Evolutionary conservation across 1,140 invertebrate genomes (phyloP).

Genomic region (Brevipalpus yothersi): DNA sequence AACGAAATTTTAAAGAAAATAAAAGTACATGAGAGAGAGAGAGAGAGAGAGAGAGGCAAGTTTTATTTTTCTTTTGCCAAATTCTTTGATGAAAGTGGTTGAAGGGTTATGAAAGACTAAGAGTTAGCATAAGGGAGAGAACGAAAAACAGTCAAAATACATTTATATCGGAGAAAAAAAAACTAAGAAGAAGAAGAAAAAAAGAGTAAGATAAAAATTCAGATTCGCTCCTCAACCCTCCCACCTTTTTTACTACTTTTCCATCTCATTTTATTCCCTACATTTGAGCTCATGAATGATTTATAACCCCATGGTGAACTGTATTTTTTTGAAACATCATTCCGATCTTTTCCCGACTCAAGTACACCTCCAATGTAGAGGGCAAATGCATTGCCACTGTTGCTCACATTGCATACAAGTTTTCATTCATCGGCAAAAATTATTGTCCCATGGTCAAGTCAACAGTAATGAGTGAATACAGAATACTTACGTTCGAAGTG

Average conservation of each 20-base stretch:
- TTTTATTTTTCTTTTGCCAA: too few species aligned
- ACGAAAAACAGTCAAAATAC: too few species aligned
- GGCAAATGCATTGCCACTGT: neutral
- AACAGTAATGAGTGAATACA: neutral
- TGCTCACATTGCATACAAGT: neutral
- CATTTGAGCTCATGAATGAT: neutral
- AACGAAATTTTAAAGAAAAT: too few species aligned
- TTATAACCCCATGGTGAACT: neutral
- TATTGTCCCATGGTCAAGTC: neutral
- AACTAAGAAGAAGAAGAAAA: too few species aligned
- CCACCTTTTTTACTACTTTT: neutral
- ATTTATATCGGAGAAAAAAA: too few species aligned
- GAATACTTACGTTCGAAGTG: constrained; percentile 7
- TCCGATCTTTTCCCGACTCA: neutral
- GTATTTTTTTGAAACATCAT: neutral
- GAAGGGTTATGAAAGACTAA: too few species aligned
- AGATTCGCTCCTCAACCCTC: neutral
- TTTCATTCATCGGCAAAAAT: neutral
- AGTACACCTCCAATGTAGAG: neutral
- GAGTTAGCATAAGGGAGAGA: too few species aligned
- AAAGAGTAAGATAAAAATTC: neutral
- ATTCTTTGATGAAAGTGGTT: too few species aligned
- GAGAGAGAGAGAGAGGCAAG: too few species aligned
- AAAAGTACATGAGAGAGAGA: too few species aligned
- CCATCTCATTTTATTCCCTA: neutral